These are phyloP conservation scores for Drosophila nannoptera DNA, from an alignment of 1,140 invertebrate genomes.

Conservation along the genomic window DNA sequence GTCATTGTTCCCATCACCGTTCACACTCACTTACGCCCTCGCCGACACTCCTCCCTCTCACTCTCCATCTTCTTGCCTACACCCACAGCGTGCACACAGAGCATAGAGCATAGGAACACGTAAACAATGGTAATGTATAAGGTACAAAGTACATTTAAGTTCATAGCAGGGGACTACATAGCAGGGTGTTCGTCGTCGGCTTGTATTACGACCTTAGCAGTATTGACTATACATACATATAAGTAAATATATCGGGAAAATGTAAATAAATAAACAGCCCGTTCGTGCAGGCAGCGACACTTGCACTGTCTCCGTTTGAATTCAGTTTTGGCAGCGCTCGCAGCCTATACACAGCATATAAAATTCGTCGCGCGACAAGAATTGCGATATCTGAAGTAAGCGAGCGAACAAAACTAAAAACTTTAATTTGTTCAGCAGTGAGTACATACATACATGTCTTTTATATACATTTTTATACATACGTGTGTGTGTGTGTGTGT, in stretches of 20 bases:
- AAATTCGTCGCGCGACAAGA: not conserved
- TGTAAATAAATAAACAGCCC: conserved; percentile 2
- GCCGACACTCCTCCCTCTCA: not conserved
- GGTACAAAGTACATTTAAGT: conserved; percentile 23
- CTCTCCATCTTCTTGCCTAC: not conserved
- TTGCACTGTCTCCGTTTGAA: conserved; percentile 9
- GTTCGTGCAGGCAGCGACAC: conserved; percentile 3
- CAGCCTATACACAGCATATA: conserved; percentile 23
- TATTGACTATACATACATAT: conserved; percentile 27
- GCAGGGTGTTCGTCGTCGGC: not conserved
- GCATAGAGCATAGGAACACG: not conserved
- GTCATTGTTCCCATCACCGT: not conserved
- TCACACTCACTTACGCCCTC: not conserved
- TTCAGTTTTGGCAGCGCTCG: conserved; percentile 29
- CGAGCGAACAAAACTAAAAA: not conserved
- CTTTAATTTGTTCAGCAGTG: conserved; percentile 4
- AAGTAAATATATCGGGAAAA: not conserved
- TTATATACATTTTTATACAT: not conserved
- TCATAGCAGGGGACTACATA: conserved; percentile 3
- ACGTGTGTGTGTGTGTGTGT: not conserved
- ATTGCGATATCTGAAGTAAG: conserved; percentile 8
- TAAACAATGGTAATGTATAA: not conserved
- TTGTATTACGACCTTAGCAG: conserved; percentile 25
- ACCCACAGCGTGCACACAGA: not conserved
- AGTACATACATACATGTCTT: conserved; percentile 2